Evolutionary conservation across 2,113 vertebrate genomes (phyloP).

Genomic region (Ctenodactylus gundi): DNA sequence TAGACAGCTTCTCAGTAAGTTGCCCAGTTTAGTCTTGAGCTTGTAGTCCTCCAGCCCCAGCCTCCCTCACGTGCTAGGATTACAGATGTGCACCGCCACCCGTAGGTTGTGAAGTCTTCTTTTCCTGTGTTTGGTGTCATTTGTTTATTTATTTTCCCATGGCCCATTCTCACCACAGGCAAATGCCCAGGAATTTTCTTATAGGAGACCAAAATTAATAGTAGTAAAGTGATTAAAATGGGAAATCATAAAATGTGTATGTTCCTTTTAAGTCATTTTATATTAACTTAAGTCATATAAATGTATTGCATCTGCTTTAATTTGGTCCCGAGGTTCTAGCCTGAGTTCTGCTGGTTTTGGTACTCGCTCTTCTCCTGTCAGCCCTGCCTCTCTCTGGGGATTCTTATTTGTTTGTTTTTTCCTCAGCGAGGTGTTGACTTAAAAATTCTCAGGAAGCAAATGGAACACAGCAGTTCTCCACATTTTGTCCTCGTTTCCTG

Average conservation of each 20-base stretch:
- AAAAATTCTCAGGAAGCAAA: neutral
- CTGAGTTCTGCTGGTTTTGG: neutral
- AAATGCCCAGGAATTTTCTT: neutral
- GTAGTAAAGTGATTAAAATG: neutral
- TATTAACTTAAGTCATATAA: neutral
- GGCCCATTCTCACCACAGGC: neutral
- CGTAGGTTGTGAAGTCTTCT: neutral
- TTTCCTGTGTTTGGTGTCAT: neutral
- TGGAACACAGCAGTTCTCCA: neutral
- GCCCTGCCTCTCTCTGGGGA: neutral
- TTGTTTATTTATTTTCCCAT: neutral
- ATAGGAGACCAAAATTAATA: neutral
- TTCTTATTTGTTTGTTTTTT: neutral
- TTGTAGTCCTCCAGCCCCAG: neutral
- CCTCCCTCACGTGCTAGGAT: neutral
- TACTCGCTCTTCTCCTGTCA: neutral
- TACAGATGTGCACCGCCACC: neutral
- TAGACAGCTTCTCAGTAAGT: neutral
- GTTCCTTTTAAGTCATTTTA: neutral
- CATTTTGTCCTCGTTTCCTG: neutral
- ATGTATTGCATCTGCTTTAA: neutral
- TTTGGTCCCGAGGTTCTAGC: neutral
- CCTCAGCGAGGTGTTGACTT: neutral
- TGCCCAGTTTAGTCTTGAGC: neutral
- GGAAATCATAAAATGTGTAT: neutral